A percentile compares a stretch with the other conserved stretches of the same genome.
Conservation (phyloP, 2,113 vertebrate genomes). For the Notiomystis cincta region DNA sequence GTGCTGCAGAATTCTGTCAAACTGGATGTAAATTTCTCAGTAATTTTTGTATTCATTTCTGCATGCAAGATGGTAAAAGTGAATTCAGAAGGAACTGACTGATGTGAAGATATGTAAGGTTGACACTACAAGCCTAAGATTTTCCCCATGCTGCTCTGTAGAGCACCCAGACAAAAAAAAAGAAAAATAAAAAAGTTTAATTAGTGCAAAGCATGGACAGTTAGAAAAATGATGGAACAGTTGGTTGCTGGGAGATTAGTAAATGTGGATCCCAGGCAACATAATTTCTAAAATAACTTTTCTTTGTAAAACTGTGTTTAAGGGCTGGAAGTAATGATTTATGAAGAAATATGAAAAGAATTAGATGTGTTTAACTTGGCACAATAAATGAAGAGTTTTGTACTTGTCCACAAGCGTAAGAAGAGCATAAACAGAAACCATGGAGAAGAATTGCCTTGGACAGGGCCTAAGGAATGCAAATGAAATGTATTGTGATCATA, state of each 20-base stretch:
- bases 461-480: constrained; percentile 56
- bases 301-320: constrained; percentile 3
- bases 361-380: constrained; percentile 33
- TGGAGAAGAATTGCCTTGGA: constrained; percentile 59
- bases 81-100: not conserved
- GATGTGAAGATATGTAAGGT: not conserved
- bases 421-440: constrained; percentile 46
- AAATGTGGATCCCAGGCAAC: not conserved
- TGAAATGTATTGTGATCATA: constrained; percentile 66
- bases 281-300: constrained; percentile 3
- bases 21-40: not conserved
- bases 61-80: not conserved
- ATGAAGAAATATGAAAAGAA: constrained; percentile 50
- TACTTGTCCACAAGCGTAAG: constrained; percentile 46
- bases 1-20: not conserved
- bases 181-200: not conserved
- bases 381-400: constrained; percentile 31
- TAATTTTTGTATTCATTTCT: not conserved
- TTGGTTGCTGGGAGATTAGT: not conserved
- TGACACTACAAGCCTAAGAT: not conserved
- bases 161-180: not conserved
- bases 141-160: not conserved
- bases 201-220: not conserved
- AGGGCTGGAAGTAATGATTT: constrained; percentile 33
- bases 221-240: not conserved